Percentiles rank a stretch among this genome's conserved stretches.
phyloP scores from a whole-genome alignment of 2,888 invertebrate species.

The Microctonus hyperodae region DNA sequence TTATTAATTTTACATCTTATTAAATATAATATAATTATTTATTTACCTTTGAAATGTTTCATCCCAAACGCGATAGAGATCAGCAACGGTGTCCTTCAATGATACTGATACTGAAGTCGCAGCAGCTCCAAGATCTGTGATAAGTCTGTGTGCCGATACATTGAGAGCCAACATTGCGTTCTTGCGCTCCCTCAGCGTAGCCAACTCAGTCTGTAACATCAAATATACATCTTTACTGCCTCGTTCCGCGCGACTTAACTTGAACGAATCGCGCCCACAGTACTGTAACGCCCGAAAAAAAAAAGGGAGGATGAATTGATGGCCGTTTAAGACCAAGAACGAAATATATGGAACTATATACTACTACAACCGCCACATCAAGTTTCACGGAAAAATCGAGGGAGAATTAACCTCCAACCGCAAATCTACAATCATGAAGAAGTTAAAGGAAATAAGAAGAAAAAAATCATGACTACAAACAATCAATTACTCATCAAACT shows the following conservation, averaged over 20 bases:
- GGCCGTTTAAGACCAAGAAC: conserved; percentile 34
- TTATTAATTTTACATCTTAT: conserved; percentile 14
- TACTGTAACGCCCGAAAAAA: not conserved
- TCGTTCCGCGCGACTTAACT: conserved; percentile 50
- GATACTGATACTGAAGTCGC: conserved; percentile 62
- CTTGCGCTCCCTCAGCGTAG: conserved; percentile 68
- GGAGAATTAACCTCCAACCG: conserved; percentile 21
- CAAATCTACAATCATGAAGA: conserved; percentile 17
- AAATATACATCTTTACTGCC: conserved; percentile 51
- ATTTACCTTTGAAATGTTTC: conserved; percentile 74
- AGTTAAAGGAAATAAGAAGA: not conserved
- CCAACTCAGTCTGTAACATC: conserved; percentile 70
- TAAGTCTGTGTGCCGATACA: conserved; percentile 68
- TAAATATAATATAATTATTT: conserved; percentile 18
- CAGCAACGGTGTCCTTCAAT: conserved; percentile 72
- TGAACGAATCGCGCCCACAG: conserved; percentile 51
- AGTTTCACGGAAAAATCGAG: conserved; percentile 23
- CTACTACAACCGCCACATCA: not conserved
- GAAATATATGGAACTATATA: conserved; percentile 12
- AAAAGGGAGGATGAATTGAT: conserved; percentile 35
- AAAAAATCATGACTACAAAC: not conserved
- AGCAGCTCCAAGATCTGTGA: conserved; percentile 66
- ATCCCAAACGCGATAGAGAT: conserved; percentile 75
- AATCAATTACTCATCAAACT: not conserved
- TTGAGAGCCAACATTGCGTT: conserved; percentile 68